Conservation (phyloP, 2,888 invertebrate genomes). For the Autographa gamma region DNA sequence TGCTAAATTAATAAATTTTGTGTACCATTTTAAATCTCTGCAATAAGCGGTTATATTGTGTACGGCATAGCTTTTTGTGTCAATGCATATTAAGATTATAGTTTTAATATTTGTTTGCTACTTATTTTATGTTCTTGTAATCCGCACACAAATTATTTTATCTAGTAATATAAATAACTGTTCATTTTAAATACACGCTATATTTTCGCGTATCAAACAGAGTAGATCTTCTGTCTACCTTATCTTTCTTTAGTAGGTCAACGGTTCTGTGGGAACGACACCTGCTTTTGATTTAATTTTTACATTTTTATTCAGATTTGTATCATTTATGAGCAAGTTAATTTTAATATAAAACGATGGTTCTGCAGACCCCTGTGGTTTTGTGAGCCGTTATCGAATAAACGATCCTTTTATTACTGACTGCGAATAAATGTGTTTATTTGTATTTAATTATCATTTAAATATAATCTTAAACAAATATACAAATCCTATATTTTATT, state of each 20-base stretch:
- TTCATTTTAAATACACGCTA: too few species aligned
- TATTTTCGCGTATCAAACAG: not conserved
- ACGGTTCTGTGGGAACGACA: conserved; percentile 46
- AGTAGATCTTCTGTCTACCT: conserved; percentile 18
- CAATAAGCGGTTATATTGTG: too few species aligned
- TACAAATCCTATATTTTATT: not conserved
- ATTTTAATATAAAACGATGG: conserved; percentile 1
- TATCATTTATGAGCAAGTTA: conserved; percentile 22
- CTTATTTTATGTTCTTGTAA: not conserved
- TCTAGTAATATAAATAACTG: too few species aligned
- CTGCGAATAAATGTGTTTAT: not conserved
- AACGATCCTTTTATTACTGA: not conserved
- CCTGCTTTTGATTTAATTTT: conserved; percentile 36
- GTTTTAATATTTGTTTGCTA: too few species aligned
- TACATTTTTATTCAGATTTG: conserved; percentile 35
- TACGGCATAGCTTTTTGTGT: too few species aligned
- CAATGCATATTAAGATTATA: too few species aligned
- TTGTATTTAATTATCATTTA: not conserved
- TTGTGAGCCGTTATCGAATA: not conserved
- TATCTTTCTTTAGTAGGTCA: not conserved
- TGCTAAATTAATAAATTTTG: too few species aligned
- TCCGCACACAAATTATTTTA: not conserved
- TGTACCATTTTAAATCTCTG: too few species aligned
- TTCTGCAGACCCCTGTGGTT: not conserved
- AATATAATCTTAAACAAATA: not conserved